Evolutionary conservation across 2,113 vertebrate species (phyloP).

Genomic region (Laticauda colubrina): DNA sequence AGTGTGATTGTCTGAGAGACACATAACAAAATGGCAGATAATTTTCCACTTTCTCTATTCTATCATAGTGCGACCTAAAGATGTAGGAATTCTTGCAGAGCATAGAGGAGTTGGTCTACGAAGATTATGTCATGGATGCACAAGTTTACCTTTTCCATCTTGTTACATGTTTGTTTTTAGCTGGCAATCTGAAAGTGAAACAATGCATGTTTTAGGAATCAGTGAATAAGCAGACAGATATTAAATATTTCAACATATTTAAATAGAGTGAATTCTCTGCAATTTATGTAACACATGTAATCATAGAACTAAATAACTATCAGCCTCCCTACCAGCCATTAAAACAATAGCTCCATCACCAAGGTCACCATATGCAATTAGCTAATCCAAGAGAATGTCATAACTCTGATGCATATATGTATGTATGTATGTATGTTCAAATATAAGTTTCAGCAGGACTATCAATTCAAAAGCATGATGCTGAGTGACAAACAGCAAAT

Average conservation of each 20-base stretch:
- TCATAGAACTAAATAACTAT: background rate
- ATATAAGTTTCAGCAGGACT: background rate
- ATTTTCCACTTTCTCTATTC: background rate
- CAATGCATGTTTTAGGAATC: background rate
- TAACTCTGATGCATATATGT: background rate
- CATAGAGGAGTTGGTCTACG: background rate
- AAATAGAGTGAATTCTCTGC: background rate
- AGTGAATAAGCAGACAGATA: background rate
- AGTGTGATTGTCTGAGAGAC: background rate
- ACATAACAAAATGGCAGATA: background rate
- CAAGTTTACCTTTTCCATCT: background rate
- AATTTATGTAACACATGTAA: background rate
- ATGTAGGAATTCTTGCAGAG: background rate
- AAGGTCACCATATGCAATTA: background rate
- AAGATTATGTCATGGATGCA: background rate
- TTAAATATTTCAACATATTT: background rate
- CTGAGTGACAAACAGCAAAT: background rate
- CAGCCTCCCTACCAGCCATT: background rate
- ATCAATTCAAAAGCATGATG: background rate
- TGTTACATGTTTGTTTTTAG: background rate
- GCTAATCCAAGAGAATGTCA: background rate
- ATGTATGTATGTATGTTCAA: too few species aligned
- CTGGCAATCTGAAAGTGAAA: background rate
- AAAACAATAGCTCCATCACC: background rate
- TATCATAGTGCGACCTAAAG: background rate